Conservation (phyloP, 2,113 vertebrate species). For the Petaurus breviceps region DNA sequence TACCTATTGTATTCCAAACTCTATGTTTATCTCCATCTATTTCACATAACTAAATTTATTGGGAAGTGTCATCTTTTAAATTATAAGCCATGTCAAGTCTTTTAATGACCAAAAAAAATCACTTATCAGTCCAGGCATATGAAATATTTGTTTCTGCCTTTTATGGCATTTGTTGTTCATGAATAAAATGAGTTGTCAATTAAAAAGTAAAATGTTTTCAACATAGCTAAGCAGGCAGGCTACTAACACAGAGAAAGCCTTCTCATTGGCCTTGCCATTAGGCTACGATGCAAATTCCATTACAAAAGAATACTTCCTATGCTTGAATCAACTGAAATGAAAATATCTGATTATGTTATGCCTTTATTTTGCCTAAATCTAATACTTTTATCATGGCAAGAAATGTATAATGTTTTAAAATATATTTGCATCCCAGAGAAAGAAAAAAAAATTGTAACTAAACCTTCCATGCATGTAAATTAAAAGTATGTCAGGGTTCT, state of each 20-base stretch:
- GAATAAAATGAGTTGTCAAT: not conserved
- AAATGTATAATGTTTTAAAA: constrained; percentile 11
- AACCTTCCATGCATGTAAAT: not conserved
- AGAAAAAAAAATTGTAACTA: not conserved
- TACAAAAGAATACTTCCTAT: not conserved
- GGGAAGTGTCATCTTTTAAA: not conserved
- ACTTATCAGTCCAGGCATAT: not conserved
- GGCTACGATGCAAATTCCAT: not conserved
- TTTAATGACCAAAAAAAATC: not conserved
- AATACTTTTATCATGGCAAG: constrained; percentile 30
- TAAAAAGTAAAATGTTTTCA: too few species aligned
- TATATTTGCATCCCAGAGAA: constrained; percentile 3
- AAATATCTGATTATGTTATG: not conserved
- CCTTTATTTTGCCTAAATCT: not conserved
- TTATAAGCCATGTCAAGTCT: not conserved
- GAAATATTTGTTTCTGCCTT: not conserved
- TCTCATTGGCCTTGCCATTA: not conserved
- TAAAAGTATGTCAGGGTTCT: not conserved
- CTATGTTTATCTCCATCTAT: not conserved
- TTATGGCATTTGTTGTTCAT: not conserved
- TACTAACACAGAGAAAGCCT: too few species aligned
- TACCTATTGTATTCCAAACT: not conserved
- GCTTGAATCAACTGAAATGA: constrained; percentile 5
- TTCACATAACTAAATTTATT: not conserved
- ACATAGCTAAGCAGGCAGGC: too few species aligned